phyloP scores from a whole-genome alignment of 30 jellyfish, hydroid and myxozoan genomes.

The Cassiopea xamachana region DNA sequence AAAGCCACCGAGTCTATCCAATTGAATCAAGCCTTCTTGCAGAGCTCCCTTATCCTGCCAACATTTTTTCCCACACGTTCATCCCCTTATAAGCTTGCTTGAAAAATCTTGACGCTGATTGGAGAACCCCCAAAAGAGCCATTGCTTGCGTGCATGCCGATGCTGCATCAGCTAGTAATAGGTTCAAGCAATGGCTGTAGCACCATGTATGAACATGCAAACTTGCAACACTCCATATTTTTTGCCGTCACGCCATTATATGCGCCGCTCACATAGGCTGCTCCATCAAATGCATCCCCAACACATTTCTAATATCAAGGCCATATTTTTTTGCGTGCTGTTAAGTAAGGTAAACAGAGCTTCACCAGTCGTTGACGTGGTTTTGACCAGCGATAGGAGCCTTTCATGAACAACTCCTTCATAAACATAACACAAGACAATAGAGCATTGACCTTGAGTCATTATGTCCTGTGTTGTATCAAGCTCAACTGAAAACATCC shows the following conservation, averaged over 20 bases:
- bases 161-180: not conserved
- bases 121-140: not conserved
- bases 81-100: not conserved
- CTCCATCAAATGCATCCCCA: conserved; percentile 36
- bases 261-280: not conserved
- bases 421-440: conserved; percentile 22
- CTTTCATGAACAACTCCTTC: conserved; percentile 36
- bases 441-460: conserved; percentile 42
- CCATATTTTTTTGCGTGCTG: not conserved
- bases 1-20: no score
- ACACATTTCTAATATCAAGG: conserved; percentile 26
- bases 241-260: conserved; percentile 25
- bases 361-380: conserved; percentile 10
- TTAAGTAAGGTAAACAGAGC: conserved; percentile 27
- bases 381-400: conserved; percentile 15
- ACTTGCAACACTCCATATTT: conserved; percentile 11
- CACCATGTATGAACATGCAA: conserved; percentile 27
- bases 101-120: not conserved
- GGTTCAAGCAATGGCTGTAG: not conserved
- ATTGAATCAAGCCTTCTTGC: no score
- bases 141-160: not conserved
- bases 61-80: not conserved
- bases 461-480: conserved; percentile 47
- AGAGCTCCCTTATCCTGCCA: not conserved
- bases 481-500: not conserved